Evolutionary conservation across 2,888 invertebrate genomes (phyloP), one percentile per base, ranked within the genome.

Genomic region (Auanema freiburgensis): DNA sequence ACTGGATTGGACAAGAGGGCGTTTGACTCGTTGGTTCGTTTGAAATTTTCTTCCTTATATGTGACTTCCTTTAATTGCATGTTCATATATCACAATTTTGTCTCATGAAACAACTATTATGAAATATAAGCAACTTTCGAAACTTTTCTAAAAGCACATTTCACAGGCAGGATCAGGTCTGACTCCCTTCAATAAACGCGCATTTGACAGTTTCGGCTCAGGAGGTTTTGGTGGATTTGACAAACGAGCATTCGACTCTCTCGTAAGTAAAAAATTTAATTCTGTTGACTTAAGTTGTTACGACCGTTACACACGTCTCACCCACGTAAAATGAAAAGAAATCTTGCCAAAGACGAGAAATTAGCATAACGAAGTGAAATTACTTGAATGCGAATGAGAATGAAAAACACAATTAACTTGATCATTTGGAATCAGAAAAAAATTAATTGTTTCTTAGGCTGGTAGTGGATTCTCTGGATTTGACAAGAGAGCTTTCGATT

Each of bases 401-500:
- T 21, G 53, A 23, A 8, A 18, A 24, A 6, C 23, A n/a, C 23
- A 52, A 52, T 18, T n/a, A n/a, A 21, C 24, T 52, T n/a, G 53
- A 52, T 6, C 24, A n/a, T 6, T 23, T n/a, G 6, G 5, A 18
- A 24, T 24, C 16, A 23, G n/a, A 24, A 52, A 52, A 6, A 55
- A 16, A n/a, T 41, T 40, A 41, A 12, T 18, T 49, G 49, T 4
- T 24, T 62, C 44, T 43, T 11, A 63, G 63, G 55, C 60, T 11
- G 63, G 65, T n/a, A 51, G 58, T 10, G 67, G 69, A 18, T 71
- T 71, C 59, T 51, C 63, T 11, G 69, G 59, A 18, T 69, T 71
- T 57, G 59, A 72, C 49, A 72, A 72, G 52, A 57, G 72, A 16
- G 70, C 72, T 33, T 72, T 70, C 49, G 69, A 72, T 52, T 60